A percentile compares a stretch with the other conserved stretches of the same genome.
Evolutionary conservation across 2,888 invertebrate genomes (phyloP).

Genomic region (Drosophila gaucha): DNA sequence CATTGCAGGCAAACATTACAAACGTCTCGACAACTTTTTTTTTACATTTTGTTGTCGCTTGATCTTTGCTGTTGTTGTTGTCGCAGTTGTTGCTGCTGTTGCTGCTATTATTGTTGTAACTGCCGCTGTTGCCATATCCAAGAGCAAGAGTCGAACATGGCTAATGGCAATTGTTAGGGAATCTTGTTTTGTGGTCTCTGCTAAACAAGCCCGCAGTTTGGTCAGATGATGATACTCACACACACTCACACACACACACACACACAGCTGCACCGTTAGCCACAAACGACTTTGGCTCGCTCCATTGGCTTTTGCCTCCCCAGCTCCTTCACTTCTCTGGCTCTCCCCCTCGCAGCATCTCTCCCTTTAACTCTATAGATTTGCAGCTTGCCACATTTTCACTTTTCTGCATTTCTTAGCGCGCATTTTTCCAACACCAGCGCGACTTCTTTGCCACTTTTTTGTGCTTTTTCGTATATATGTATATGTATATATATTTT

Average conservation of each 20-base stretch:
- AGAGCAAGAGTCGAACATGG: slow-evolving; percentile 51
- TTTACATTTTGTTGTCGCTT: slow-evolving; percentile 27
- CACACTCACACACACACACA: not conserved
- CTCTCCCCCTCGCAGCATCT: not conserved
- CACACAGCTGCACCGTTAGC: slow-evolving; percentile 40
- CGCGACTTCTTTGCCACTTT: slow-evolving; percentile 10
- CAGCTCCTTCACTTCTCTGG: slow-evolving; percentile 13
- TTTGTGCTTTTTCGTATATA: not conserved
- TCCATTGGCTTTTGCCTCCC: slow-evolving; percentile 38
- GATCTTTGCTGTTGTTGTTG: slow-evolving; percentile 31
- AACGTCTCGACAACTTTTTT: slow-evolving; percentile 53
- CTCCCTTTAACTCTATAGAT: slow-evolving; percentile 1
- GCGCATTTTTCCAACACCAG: slow-evolving; percentile 26
- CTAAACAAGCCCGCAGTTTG: slow-evolving; percentile 33
- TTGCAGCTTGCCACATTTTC: slow-evolving; percentile 52
- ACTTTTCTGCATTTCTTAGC: slow-evolving; percentile 58
- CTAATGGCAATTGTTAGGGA: slow-evolving; percentile 70
- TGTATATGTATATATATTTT: slow-evolving; percentile 1
- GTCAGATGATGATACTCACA: slow-evolving; percentile 25
- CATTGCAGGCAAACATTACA: slow-evolving; percentile 47
- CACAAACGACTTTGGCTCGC: slow-evolving; percentile 55
- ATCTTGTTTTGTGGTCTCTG: slow-evolving; percentile 61
- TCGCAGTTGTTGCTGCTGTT: slow-evolving; percentile 18
- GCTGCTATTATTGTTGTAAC: slow-evolving; percentile 24
- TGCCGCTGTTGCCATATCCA: slow-evolving; percentile 50